Evolutionary conservation across 2,888 invertebrate genomes (phyloP).

Genomic region (Rhingia campestris): DNA sequence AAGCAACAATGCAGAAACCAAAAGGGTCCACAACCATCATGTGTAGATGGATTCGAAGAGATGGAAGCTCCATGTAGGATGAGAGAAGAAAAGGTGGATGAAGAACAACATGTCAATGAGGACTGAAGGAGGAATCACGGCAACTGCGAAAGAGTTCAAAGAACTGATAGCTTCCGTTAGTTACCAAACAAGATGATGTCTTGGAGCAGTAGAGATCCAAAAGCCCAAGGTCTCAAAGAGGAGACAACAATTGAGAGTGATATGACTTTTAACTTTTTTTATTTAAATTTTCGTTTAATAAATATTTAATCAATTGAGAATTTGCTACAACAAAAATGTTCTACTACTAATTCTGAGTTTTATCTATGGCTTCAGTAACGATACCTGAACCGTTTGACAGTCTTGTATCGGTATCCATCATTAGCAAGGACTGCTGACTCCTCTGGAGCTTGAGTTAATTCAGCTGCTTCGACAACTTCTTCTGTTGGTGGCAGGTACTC

Average conservation of each 20-base stretch:
- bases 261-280: no score
- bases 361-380: constrained; percentile 1
- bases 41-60: no score
- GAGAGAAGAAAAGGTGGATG: no score
- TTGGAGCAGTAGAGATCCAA: no score
- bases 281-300: constrained; percentile 22
- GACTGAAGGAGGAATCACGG: background rate
- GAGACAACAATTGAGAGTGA: no score
- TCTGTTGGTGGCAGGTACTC: constrained; percentile 44
- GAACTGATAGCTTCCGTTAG: background rate
- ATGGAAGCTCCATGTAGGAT: no score
- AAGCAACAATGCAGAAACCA: no score
- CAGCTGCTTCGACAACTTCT: constrained; percentile 15
- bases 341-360: background rate
- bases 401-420: constrained; percentile 60
- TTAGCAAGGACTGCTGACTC: constrained; percentile 36
- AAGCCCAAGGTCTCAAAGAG: no score
- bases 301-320: constrained; percentile 35
- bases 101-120: no score
- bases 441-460: constrained; percentile 12
- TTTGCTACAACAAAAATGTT: constrained; percentile 13
- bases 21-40: no score
- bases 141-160: no score
- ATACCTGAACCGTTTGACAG: constrained; percentile 50
- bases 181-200: no score